A percentile compares a stretch with the other conserved stretches of the same genome.
Conservation (phyloP, 2,888 invertebrate genomes). For the Ypsolopha scabrella region DNA sequence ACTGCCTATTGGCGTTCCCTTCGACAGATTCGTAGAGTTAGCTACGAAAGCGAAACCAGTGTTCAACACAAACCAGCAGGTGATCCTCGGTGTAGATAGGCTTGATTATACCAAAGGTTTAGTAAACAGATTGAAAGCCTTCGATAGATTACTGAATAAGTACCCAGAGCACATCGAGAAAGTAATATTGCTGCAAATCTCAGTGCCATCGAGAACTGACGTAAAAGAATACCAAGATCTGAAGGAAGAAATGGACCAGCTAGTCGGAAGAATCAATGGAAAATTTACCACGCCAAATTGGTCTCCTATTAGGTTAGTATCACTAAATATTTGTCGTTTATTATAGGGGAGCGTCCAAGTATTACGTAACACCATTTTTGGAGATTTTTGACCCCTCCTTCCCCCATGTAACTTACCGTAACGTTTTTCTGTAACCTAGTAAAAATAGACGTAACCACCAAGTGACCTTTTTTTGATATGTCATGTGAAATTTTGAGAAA, state of each 20-base stretch:
- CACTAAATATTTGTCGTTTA: neutral
- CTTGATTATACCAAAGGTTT: conserved; percentile 93
- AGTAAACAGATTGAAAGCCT: conserved; percentile 83
- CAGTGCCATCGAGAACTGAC: conserved; percentile 90
- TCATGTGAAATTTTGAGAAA: too few relatives aligned
- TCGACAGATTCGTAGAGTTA: conserved; percentile 84
- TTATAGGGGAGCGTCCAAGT: neutral
- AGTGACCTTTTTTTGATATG: too few relatives aligned
- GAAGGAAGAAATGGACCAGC: conserved; percentile 91
- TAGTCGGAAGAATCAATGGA: conserved; percentile 90
- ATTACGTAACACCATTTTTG: too few relatives aligned
- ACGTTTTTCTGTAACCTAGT: too few relatives aligned
- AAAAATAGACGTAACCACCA: too few relatives aligned
- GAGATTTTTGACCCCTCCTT: neutral
- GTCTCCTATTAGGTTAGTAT: conserved; percentile 81
- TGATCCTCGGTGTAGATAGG: conserved; percentile 89
- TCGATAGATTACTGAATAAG: conserved; percentile 83
- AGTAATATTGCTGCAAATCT: conserved; percentile 84
- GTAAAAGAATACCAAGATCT: conserved; percentile 91
- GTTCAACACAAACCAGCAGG: conserved; percentile 80
- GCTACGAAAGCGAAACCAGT: conserved; percentile 78
- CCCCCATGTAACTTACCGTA: too few relatives aligned
- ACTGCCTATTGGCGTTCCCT: conserved; percentile 91
- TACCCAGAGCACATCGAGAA: conserved; percentile 89
- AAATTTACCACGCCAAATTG: conserved; percentile 91